Evolutionary conservation across 2,113 vertebrate species (phyloP), one percentile per base, ranked within the genome.

Genomic region (Vulpes vulpes): DNA sequence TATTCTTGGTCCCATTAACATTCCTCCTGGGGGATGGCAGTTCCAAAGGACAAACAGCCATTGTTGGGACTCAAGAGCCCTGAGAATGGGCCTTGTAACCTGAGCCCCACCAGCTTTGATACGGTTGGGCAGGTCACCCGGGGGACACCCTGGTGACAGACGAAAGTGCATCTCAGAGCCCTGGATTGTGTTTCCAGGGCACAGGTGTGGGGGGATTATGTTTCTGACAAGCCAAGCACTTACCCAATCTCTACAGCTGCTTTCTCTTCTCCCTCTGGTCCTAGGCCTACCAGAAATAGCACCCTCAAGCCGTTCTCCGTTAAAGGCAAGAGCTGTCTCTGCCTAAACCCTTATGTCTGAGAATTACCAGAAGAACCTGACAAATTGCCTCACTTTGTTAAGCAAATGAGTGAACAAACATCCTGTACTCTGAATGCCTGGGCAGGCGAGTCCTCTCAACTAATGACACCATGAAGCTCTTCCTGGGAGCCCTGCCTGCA

Each of bases 161-260:
- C 97, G 91, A 98, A 96, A 98, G 82, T 76, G 97, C 96, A 95
- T 96, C 97, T 94, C 94, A 95, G 98, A 98, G 97, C 95, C 96
- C 71, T 67, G 94, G 0, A 11, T 89, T 89, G 81, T 96, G 98
- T 97, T 98, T 97, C 95, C 71, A 60, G 87, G 38, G 82, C 98
- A 97, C 99, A 99, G 99, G 99, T 99, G 99, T 96, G 95, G 96
- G 89, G 89, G 98, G 98, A 98, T 99, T 99, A 98, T 97, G 97
- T 94, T 98, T 98, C 98, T 96, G 97, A 98, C 96, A 97, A 0
- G 0, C 67, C 92, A 87, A 60, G 94, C 96, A 97, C 98, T 98
- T 96, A 97, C 0, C 65, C 97, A 89, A 12, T 97, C 89, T 98
- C 95, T 91, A 81, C 92, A 98, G 92, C 96, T 57, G 88, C 80